phyloP scores from a whole-genome alignment of 1,140 invertebrate species.

The Lanistes nyassanus region DNA sequence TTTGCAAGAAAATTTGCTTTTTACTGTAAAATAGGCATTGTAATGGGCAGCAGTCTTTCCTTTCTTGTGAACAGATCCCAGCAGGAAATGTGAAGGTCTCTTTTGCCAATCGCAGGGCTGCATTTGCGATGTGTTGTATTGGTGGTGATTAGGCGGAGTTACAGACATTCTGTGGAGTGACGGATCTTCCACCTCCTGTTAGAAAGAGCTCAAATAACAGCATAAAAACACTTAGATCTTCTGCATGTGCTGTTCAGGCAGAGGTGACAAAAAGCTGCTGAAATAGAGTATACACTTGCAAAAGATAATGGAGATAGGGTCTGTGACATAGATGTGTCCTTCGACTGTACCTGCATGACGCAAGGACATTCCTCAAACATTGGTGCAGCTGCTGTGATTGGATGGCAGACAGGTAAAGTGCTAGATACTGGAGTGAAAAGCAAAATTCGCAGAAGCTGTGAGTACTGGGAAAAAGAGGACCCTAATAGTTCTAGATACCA shows the following conservation, averaged over 20 bases:
- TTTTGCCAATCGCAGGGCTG: background rate
- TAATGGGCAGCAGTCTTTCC: background rate
- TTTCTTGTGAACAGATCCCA: background rate
- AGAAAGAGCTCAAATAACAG: background rate
- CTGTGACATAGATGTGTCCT: slow-evolving; percentile 3
- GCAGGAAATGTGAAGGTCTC: slow-evolving; percentile 2
- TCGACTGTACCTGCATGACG: slow-evolving; percentile 9
- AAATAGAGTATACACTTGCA: background rate
- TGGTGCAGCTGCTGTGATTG: background rate
- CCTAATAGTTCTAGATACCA: too few relatives aligned
- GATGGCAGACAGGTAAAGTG: background rate
- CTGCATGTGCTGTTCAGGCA: background rate
- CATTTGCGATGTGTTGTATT: slow-evolving; percentile 5
- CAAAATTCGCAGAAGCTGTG: too few relatives aligned
- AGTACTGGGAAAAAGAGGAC: too few relatives aligned
- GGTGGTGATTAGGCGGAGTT: background rate
- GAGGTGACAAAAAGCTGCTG: background rate
- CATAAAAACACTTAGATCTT: background rate
- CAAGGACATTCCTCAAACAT: background rate
- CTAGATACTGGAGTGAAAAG: too few relatives aligned
- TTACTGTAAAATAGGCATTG: background rate
- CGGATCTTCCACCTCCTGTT: slow-evolving; percentile 3
- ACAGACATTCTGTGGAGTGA: slow-evolving; percentile 1
- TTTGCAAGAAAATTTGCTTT: slow-evolving; percentile 1
- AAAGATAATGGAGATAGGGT: background rate